phyloP scores from a whole-genome alignment of 2,113 vertebrate genomes.

The Bujurquina vittata region DNA sequence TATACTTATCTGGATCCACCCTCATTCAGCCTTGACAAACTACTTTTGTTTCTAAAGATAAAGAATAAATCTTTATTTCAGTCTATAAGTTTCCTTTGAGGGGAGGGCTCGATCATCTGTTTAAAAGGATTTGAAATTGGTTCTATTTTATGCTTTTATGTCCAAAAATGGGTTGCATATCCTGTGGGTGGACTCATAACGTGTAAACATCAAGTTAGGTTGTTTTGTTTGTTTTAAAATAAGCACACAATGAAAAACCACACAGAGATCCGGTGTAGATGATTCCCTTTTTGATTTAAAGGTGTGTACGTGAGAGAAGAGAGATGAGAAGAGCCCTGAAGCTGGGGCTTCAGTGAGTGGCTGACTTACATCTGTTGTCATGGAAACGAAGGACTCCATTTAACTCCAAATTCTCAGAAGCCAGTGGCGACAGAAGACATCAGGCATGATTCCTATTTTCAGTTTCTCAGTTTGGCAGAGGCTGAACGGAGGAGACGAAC shows the following conservation, averaged over 20 bases:
- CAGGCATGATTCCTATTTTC: constrained; percentile 16
- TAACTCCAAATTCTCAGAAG: background rate
- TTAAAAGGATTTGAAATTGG: constrained; percentile 4
- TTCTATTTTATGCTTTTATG: background rate
- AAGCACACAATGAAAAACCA: background rate
- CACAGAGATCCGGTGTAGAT: background rate
- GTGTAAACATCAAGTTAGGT: background rate
- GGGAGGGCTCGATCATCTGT: background rate
- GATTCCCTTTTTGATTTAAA: constrained; percentile 19
- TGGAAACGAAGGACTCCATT: constrained; percentile 11
- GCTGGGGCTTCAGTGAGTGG: background rate
- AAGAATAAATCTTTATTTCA: background rate
- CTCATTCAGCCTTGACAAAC: background rate
- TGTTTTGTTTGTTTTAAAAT: background rate
- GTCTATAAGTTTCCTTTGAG: background rate
- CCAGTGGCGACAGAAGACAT: background rate
- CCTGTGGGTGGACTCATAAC: constrained; percentile 1
- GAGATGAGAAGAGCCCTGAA: constrained; percentile 24
- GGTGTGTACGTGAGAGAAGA: background rate
- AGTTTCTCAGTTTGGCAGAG: background rate
- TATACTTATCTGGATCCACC: too few species aligned
- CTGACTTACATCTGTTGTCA: constrained; percentile 27
- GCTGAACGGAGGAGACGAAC: background rate
- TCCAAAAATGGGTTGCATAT: constrained; percentile 12
- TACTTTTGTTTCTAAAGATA: background rate